These are phyloP conservation scores for Onychomys arenicola DNA, from an alignment of 2,797 vertebrate genomes.

Conservation along the genomic window DNA sequence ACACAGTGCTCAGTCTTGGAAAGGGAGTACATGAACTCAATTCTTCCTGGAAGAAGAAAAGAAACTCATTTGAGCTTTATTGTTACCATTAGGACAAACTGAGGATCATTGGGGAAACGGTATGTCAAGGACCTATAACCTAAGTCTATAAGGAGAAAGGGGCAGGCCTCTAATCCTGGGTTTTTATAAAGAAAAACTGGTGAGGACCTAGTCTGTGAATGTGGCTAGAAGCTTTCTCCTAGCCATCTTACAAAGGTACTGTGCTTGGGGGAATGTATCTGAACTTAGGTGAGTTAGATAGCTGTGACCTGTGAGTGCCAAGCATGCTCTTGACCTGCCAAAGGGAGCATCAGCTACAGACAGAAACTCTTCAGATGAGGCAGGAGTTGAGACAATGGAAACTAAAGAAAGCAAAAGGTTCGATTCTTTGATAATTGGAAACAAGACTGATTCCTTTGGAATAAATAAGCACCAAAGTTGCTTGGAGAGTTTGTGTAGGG, in stretches of 20 bases:
- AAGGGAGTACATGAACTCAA: not conserved
- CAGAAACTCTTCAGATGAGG: not conserved
- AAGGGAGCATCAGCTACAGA: too few species aligned
- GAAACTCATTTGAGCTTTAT: not conserved
- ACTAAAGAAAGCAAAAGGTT: not conserved
- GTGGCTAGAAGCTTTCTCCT: not conserved
- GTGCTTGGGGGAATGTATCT: not conserved
- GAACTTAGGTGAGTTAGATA: not conserved
- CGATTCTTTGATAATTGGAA: constrained; percentile 31
- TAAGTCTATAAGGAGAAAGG: constrained; percentile 5
- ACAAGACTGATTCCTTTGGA: not conserved
- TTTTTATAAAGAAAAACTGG: not conserved
- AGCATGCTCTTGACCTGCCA: not conserved
- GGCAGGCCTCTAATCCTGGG: not conserved
- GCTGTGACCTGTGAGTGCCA: not conserved
- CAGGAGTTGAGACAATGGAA: not conserved
- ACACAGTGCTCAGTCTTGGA: not conserved
- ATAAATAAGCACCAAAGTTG: constrained; percentile 27
- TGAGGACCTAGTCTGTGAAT: not conserved
- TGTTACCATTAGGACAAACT: not conserved
- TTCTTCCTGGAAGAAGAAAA: constrained; percentile 18
- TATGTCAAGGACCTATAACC: not conserved
- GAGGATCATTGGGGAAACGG: not conserved
- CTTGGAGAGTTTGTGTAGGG: not conserved
- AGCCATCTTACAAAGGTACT: not conserved